Percentiles rank a stretch among this genome's conserved stretches.
Evolutionary conservation across 2,797 vertebrate genomes (phyloP).

Genomic region (Lemur catta): DNA sequence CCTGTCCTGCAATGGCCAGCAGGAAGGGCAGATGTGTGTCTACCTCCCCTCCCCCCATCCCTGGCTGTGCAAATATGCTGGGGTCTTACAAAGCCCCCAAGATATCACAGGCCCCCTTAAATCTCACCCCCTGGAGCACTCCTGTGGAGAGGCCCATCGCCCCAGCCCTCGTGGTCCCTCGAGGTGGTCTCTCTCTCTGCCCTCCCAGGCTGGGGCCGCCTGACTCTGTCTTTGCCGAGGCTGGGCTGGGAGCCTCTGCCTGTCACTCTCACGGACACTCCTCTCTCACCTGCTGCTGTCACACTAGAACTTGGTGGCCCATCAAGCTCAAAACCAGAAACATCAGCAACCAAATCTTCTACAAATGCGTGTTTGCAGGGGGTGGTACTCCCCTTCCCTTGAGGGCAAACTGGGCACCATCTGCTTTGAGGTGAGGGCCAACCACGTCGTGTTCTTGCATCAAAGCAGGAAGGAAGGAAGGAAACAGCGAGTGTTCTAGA

Average conservation of each 20-base stretch:
- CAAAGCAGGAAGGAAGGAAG: not conserved
- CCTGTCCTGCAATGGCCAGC: not conserved
- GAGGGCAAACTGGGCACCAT: not conserved
- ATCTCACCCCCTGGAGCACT: not conserved
- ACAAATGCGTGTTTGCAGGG: not conserved
- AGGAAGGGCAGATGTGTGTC: not conserved
- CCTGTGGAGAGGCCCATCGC: not conserved
- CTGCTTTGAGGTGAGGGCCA: not conserved
- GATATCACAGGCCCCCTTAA: not conserved
- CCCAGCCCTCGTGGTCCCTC: not conserved
- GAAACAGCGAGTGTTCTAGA: not conserved
- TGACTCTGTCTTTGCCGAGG: not conserved
- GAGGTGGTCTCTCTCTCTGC: not conserved
- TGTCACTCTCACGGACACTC: not conserved
- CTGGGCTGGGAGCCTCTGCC: too few relatives aligned
- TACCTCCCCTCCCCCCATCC: not conserved
- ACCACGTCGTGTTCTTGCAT: not conserved
- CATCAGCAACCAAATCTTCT: not conserved
- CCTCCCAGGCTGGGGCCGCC: rapidly evolving
- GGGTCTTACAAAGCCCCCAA: not conserved
- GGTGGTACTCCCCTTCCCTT: not conserved
- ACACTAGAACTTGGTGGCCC: not conserved
- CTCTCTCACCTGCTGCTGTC: not conserved
- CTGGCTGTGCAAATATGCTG: not conserved
- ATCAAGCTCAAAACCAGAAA: not conserved